Conservation (phyloP, 2,888 invertebrate species). For the Mellilla xanthometata region DNA sequence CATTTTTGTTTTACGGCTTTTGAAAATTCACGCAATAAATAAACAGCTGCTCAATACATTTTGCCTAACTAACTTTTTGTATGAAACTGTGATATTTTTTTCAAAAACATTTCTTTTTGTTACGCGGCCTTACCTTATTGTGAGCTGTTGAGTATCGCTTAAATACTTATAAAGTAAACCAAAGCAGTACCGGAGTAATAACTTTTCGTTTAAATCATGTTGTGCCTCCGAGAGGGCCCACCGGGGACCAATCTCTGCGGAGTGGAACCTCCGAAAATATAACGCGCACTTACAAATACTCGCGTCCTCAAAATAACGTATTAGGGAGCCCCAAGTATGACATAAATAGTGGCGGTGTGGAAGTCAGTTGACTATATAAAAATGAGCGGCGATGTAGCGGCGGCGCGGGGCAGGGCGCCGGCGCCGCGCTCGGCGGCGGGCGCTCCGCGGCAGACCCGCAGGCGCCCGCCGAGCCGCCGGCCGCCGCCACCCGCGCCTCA, state of each 20-base stretch:
- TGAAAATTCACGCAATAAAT: too few species aligned
- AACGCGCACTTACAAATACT: conserved; percentile 68
- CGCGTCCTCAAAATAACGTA: conserved; percentile 74
- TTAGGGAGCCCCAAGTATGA: conserved; percentile 75
- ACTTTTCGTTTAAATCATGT: conserved; percentile 55
- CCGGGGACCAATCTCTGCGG: conserved; percentile 56
- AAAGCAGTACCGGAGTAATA: conserved; percentile 32
- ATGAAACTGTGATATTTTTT: too few species aligned
- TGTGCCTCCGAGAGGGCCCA: conserved; percentile 45
- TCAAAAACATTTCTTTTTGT: too few species aligned
- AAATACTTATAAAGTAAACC: not conserved
- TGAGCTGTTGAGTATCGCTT: too few species aligned
- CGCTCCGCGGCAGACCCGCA: conserved; percentile 68
- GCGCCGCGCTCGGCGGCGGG: conserved; percentile 64
- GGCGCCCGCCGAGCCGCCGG: conserved; percentile 63
- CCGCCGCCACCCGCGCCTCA: conserved; percentile 34
- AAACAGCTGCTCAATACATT: too few species aligned
- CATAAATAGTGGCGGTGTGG: conserved; percentile 79
- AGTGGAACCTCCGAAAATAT: conserved; percentile 54
- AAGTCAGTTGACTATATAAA: conserved; percentile 82
- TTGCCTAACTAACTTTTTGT: too few species aligned
- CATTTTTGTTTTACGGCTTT: too few species aligned
- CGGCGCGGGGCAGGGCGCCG: conserved; percentile 74
- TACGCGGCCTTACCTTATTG: too few species aligned
- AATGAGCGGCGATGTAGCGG: conserved; percentile 70